A percentile compares a stretch with the other conserved stretches of the same genome.
Evolutionary conservation across 1,140 invertebrate species (phyloP).

Genomic region (Drosophila truncata): DNA sequence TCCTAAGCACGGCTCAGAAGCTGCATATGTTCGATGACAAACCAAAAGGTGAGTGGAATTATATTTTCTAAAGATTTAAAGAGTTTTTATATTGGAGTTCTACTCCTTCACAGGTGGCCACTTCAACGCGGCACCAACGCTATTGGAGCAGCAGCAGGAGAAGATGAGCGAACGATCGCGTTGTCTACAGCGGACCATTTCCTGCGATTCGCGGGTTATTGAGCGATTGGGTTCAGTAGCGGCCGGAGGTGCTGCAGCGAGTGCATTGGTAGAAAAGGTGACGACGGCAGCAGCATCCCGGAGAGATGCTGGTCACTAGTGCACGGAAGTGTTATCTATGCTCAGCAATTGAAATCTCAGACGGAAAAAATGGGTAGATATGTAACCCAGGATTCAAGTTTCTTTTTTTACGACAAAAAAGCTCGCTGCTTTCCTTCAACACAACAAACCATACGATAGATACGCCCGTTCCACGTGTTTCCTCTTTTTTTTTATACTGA

Average conservation of each 20-base stretch:
- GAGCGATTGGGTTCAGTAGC: constrained; percentile 53
- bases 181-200: constrained; percentile 86
- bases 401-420: neutral
- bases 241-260: constrained; percentile 13
- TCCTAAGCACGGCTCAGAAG: constrained; percentile 69
- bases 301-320: constrained; percentile 46
- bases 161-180: constrained; percentile 91
- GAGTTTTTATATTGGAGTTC: neutral
- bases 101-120: constrained; percentile 71
- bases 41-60: constrained; percentile 56
- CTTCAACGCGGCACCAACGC: constrained; percentile 89
- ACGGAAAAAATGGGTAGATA: neutral
- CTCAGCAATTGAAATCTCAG: no score
- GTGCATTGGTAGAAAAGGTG: constrained; percentile 46
- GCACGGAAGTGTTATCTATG: no score
- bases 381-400: neutral
- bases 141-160: constrained; percentile 90
- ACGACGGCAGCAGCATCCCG: constrained; percentile 22
- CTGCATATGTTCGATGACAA: constrained; percentile 77
- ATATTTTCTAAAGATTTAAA: neutral
- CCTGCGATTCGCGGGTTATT: constrained; percentile 70
- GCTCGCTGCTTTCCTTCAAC: neutral
- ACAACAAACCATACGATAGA: neutral
- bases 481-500: neutral
- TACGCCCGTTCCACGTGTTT: neutral